A percentile compares a stretch with the other conserved stretches of the same genome.
Conservation (phyloP, 30 jellyfish, hydroid and myxozoan genomes). For the Cassiopea xamachana region DNA sequence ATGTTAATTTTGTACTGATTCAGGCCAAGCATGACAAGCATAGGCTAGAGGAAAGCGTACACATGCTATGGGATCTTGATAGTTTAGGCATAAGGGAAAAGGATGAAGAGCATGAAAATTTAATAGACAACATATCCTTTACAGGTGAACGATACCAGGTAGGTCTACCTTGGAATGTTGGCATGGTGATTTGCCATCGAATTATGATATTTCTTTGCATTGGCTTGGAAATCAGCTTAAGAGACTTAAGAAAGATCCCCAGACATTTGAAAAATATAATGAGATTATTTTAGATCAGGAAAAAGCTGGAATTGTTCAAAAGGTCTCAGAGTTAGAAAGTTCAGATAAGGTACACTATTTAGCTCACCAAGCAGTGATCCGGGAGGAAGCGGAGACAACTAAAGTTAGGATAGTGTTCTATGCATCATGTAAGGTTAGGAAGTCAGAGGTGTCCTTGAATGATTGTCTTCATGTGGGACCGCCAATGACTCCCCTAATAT, state of each 20-base stretch:
- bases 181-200: conserved; percentile 19
- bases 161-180: neutral
- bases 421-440: conserved; percentile 50
- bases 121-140: neutral
- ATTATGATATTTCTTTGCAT: conserved; percentile 6
- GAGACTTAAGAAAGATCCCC: neutral
- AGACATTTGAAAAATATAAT: neutral
- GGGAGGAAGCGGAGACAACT: conserved; percentile 22
- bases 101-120: neutral
- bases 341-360: conserved; percentile 11
- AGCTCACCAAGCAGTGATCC: conserved; percentile 12
- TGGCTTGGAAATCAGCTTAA: conserved; percentile 11
- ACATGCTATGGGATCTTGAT: conserved; percentile 18
- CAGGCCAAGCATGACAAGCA: neutral
- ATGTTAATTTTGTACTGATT: neutral
- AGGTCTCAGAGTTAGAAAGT: conserved; percentile 3
- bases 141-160: conserved; percentile 25
- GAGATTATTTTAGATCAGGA: conserved; percentile 13
- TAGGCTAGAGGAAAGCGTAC: neutral
- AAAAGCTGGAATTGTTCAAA: conserved; percentile 1
- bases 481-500: conserved; percentile 32
- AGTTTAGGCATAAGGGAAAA: conserved; percentile 25
- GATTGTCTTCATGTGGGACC: conserved; percentile 47
- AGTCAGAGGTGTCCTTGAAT: neutral
- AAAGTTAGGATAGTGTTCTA: conserved; percentile 47